Evolutionary conservation across 2,797 vertebrate species (phyloP).

Genomic region (Muraenolepis orangiensis): DNA sequence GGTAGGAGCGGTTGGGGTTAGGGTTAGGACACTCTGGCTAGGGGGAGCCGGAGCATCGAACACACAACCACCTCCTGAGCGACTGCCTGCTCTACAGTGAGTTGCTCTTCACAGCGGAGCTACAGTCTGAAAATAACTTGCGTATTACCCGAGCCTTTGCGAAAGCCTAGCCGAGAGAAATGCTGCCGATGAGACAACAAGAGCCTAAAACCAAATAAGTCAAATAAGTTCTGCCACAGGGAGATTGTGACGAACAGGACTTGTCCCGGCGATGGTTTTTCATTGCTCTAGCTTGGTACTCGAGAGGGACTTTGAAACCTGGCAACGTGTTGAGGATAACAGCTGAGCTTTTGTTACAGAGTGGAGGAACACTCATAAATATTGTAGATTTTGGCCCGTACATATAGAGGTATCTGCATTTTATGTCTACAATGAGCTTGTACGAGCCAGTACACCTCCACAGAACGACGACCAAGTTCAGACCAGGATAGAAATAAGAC

Average conservation of each 20-base stretch:
- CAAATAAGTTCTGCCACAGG: constrained; percentile 17
- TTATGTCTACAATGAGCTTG: constrained; percentile 3
- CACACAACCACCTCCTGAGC: no score
- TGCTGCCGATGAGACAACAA: background rate
- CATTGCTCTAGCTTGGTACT: constrained; percentile 6
- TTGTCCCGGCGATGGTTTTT: background rate
- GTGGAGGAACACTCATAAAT: background rate
- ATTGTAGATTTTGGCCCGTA: background rate
- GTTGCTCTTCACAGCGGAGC: constrained; percentile 46
- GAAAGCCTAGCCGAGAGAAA: background rate
- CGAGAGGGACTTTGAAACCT: constrained; percentile 20
- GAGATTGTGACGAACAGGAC: background rate
- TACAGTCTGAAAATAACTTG: constrained; percentile 42
- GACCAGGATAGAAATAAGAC: background rate
- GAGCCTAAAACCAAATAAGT: constrained; percentile 35
- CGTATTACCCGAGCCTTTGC: background rate
- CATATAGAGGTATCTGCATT: background rate
- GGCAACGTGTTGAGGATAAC: constrained; percentile 4
- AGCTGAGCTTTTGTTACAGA: background rate
- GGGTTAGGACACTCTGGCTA: no score
- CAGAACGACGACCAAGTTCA: constrained; percentile 4
- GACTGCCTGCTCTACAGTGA: constrained; percentile 5
- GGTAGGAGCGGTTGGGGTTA: no score
- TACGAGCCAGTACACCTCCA: background rate
- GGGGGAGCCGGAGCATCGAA: no score